Evolutionary conservation across 2,113 vertebrate genomes (phyloP).

Genomic region (Anguilla rostrata): DNA sequence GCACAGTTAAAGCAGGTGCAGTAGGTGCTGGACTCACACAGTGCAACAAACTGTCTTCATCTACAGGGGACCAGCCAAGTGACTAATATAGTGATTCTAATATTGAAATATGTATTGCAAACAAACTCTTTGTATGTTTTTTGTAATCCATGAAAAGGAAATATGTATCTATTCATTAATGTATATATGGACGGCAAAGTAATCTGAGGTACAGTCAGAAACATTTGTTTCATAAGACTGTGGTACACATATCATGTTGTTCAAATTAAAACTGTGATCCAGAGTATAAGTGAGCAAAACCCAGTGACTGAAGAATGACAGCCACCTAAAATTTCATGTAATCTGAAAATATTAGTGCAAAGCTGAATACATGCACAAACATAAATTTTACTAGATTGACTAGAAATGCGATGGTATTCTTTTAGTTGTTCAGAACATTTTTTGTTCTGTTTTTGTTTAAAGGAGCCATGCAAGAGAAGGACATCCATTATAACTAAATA

Average conservation of each 20-base stretch:
- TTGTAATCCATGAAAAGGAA: constrained; percentile 70
- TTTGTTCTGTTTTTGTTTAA: not conserved
- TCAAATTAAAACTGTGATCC: constrained; percentile 55
- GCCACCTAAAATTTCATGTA: not conserved
- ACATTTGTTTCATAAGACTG: constrained; percentile 73
- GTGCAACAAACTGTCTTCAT: not conserved
- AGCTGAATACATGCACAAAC: constrained; percentile 7
- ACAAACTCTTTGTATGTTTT: constrained; percentile 68
- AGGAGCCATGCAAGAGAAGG: not conserved
- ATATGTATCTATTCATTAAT: constrained; percentile 76
- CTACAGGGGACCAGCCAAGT: not conserved
- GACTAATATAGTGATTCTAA: constrained; percentile 39
- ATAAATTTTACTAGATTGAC: not conserved
- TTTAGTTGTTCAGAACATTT: not conserved
- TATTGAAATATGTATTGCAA: constrained; percentile 55
- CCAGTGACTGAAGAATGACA: constrained; percentile 33
- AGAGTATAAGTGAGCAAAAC: constrained; percentile 33
- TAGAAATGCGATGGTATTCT: not conserved
- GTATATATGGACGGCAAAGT: constrained; percentile 55
- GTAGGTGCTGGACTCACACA: constrained; percentile 21
- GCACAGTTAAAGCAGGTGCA: constrained; percentile 73
- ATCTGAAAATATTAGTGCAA: not conserved
- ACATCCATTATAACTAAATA: not conserved
- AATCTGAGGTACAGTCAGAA: constrained; percentile 60
- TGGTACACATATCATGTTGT: constrained; percentile 70